Conservation (phyloP, 2,888 invertebrate species). For the Cephus sareptanus region DNA sequence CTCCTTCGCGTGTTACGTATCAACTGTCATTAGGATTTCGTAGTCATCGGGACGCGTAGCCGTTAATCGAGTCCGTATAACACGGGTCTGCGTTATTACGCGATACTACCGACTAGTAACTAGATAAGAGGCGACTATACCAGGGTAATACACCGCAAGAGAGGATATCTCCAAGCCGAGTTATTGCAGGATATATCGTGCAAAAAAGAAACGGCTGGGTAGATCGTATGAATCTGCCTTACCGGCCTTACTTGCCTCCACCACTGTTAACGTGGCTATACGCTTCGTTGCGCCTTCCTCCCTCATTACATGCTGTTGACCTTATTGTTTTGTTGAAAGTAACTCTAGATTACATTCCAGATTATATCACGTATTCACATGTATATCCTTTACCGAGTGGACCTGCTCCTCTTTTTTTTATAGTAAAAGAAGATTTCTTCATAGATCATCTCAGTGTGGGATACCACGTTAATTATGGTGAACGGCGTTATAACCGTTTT, state of each 20-base stretch:
- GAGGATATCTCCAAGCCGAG: slow-evolving; percentile 1
- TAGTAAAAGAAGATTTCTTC: background rate
- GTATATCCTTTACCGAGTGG: background rate
- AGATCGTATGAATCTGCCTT: slow-evolving; percentile 7
- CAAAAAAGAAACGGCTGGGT: background rate
- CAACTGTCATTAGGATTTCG: background rate
- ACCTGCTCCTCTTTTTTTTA: background rate
- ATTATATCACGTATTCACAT: background rate
- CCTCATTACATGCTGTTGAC: slow-evolving; percentile 53
- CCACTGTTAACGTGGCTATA: slow-evolving; percentile 10
- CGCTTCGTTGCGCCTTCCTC: slow-evolving; percentile 54
- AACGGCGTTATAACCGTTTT: background rate
- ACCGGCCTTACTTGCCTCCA: slow-evolving; percentile 23
- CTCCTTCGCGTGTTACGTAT: background rate
- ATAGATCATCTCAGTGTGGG: background rate
- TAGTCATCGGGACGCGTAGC: background rate
- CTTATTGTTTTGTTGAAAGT: slow-evolving; percentile 56
- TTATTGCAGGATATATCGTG: slow-evolving; percentile 1
- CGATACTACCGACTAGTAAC: background rate
- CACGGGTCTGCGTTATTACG: slow-evolving; percentile 18
- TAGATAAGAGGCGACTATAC: background rate
- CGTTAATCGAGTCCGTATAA: slow-evolving; percentile 22
- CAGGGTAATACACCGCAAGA: background rate
- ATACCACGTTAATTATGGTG: background rate
- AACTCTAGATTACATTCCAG: slow-evolving; percentile 16